Percentiles rank a stretch among this genome's conserved stretches.
Conservation (phyloP, 2,888 invertebrate species). For the Brachyptera risi region DNA sequence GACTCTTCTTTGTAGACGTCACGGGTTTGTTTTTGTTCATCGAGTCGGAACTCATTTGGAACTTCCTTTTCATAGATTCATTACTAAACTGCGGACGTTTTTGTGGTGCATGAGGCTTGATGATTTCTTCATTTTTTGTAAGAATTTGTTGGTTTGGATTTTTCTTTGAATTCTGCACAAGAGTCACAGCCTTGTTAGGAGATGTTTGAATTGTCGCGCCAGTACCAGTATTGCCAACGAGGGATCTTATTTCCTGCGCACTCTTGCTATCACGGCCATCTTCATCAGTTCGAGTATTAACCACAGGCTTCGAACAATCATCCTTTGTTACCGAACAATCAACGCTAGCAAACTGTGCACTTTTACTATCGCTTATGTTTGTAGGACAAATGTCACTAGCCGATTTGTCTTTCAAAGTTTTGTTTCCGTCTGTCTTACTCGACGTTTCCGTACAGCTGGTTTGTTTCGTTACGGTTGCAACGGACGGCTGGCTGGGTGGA, state of each 20-base stretch:
- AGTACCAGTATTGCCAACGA: background rate
- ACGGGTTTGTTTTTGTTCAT: background rate
- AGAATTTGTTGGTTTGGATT: conserved; percentile 26
- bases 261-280: background rate
- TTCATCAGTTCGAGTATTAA: too few species aligned
- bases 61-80: background rate
- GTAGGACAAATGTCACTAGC: too few species aligned
- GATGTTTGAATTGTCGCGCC: background rate
- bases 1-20: background rate
- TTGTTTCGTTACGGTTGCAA: too few species aligned
- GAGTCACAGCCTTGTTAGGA: background rate
- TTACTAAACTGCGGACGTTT: background rate
- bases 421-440: too few species aligned
- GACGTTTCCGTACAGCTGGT: too few species aligned
- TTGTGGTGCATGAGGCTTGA: background rate
- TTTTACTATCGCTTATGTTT: too few species aligned
- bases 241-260: background rate
- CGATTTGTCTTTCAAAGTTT: too few species aligned
- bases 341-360: too few species aligned
- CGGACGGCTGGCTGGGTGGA: too few species aligned
- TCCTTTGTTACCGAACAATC: too few species aligned
- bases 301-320: too few species aligned
- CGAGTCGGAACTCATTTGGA: background rate
- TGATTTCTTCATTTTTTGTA: conserved; percentile 29
- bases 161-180: background rate